Conservation (phyloP, 2,797 vertebrate species). For the Hyperoplus immaculatus region DNA sequence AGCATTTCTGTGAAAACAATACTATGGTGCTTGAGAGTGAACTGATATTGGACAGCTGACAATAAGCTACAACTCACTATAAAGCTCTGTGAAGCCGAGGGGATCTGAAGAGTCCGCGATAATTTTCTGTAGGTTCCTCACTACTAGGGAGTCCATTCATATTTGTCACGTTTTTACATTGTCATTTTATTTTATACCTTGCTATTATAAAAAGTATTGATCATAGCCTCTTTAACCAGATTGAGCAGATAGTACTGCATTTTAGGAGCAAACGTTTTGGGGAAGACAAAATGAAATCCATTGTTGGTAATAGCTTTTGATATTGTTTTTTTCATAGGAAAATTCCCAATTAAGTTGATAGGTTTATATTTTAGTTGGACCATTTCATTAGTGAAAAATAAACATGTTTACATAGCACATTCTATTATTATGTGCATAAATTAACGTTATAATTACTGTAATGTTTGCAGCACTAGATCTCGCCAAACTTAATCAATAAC, state of each 20-base stretch:
- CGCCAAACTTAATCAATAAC: conserved; percentile 37
- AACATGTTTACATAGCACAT: conserved; percentile 34
- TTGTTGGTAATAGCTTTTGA: neutral
- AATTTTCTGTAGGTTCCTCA: too few species aligned
- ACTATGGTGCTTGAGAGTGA: too few species aligned
- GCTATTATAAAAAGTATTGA: too few species aligned
- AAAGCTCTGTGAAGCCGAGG: too few species aligned
- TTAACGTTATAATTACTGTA: conserved; percentile 41
- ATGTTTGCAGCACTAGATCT: conserved; percentile 32
- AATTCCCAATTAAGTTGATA: neutral
- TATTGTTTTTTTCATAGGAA: neutral
- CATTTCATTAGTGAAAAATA: conserved; percentile 25
- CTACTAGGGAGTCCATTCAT: too few species aligned
- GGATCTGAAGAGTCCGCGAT: too few species aligned
- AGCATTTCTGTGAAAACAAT: too few species aligned
- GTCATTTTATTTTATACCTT: too few species aligned
- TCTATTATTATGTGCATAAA: conserved; percentile 40
- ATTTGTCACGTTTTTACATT: too few species aligned
- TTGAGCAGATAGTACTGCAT: neutral
- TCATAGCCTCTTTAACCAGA: too few species aligned
- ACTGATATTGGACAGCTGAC: too few species aligned
- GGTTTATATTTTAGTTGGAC: conserved; percentile 21
- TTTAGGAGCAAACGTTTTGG: neutral
- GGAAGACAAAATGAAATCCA: neutral
- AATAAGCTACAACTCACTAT: too few species aligned